These are phyloP conservation scores for Poecilus cupreus DNA, from an alignment of 2,888 invertebrate species.

Conservation along the genomic window DNA sequence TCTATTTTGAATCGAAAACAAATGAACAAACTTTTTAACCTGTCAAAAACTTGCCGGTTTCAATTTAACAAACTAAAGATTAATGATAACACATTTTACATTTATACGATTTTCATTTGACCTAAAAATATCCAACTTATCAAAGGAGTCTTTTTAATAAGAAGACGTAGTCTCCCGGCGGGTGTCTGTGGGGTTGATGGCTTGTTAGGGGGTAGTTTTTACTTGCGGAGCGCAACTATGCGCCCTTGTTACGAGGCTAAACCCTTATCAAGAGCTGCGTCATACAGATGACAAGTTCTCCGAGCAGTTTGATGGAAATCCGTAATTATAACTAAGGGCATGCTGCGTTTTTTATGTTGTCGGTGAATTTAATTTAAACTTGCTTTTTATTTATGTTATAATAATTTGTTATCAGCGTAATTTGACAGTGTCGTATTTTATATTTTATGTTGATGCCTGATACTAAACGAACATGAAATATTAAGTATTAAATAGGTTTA, in stretches of 20 bases:
- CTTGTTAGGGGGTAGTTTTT: constrained; percentile 12
- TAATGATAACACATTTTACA: constrained; percentile 41
- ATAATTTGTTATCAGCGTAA: constrained; percentile 1
- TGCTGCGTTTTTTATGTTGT: neutral
- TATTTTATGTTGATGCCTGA: constrained; percentile 10
- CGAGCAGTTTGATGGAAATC: constrained; percentile 3
- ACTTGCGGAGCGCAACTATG: neutral
- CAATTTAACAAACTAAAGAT: constrained; percentile 44
- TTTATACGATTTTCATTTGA: constrained; percentile 38
- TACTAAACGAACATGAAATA: neutral
- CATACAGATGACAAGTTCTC: constrained; percentile 16
- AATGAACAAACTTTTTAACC: constrained; percentile 44
- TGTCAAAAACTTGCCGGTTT: constrained; percentile 45
- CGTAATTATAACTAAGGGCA: constrained; percentile 31
- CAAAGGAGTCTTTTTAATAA: no score
- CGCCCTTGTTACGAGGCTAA: constrained; percentile 7
- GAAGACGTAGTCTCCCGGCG: no score
- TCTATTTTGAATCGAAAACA: constrained; percentile 42
- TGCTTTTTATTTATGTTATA: neutral
- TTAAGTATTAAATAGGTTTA: constrained; percentile 1
- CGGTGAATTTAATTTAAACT: constrained; percentile 18
- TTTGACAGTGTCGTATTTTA: neutral
- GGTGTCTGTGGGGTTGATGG: neutral
- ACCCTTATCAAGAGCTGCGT: constrained; percentile 22
- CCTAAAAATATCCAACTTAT: constrained; percentile 3